These are phyloP conservation scores for Allacma fusca DNA, from an alignment of 2,888 invertebrate genomes.

Conservation along the genomic window DNA sequence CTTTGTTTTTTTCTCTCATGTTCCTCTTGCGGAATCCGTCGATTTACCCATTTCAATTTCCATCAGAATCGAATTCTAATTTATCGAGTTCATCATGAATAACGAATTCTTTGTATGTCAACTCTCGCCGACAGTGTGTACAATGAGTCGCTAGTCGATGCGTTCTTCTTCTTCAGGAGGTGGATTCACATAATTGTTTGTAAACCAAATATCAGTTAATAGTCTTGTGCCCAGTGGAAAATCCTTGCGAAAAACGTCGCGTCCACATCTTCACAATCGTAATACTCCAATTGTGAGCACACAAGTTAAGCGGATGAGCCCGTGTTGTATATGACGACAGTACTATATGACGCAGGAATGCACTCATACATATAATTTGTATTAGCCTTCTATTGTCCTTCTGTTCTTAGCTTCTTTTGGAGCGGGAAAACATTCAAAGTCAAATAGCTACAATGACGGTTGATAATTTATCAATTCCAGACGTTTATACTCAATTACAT, in stretches of 20 bases:
- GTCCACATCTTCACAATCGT: slow-evolving; percentile 19
- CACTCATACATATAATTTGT: not conserved
- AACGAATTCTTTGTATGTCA: not conserved
- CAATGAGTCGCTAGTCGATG: slow-evolving; percentile 1
- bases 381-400: not conserved
- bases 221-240: slow-evolving; percentile 13
- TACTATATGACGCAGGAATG: slow-evolving; percentile 5
- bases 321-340: not conserved
- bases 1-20: not conserved
- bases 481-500: not conserved
- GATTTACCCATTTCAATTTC: no score
- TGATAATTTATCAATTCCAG: not conserved
- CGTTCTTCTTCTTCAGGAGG: not conserved
- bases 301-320: not conserved
- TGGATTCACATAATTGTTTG: not conserved
- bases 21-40: not conserved
- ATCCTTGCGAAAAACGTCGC: not conserved
- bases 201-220: not conserved
- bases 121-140: not conserved
- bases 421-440: not conserved
- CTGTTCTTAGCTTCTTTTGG: not conserved
- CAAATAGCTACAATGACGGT: not conserved
- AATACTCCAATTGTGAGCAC: not conserved
- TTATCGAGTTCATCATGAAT: not conserved
- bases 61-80: not conserved